These are phyloP conservation scores for Trachymyrmex septentrionalis DNA, from an alignment of 1,140 invertebrate species.

Conservation along the genomic window DNA sequence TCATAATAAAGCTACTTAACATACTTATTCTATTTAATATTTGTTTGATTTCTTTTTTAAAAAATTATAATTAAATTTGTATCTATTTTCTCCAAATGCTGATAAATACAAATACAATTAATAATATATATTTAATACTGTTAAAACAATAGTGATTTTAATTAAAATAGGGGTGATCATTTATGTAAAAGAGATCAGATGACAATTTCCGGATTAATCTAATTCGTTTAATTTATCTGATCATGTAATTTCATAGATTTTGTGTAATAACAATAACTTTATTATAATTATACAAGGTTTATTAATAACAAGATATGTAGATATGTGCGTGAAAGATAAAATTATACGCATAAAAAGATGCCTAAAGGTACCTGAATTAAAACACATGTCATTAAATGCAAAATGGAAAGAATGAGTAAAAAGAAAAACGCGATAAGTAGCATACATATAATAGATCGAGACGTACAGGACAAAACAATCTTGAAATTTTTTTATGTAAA, in stretches of 20 bases:
- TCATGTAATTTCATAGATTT: not conserved
- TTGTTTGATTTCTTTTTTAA: too few species aligned
- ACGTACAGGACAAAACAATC: not conserved
- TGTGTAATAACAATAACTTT: not conserved
- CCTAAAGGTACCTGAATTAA: not conserved
- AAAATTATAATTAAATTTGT: too few species aligned
- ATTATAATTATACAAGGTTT: not conserved
- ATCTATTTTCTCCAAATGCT: too few species aligned
- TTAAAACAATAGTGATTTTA: too few species aligned
- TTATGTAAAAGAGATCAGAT: too few species aligned
- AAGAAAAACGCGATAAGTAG: not conserved
- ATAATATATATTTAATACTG: too few species aligned
- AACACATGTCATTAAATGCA: not conserved
- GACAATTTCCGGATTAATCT: not conserved
- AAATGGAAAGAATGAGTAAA: not conserved
- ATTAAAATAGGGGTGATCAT: too few species aligned
- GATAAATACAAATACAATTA: too few species aligned
- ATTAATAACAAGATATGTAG: not conserved
- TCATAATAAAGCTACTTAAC: too few species aligned
- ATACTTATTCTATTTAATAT: too few species aligned
- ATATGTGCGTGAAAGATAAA: not conserved
- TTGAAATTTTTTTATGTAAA: not conserved
- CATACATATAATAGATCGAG: not conserved
- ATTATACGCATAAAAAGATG: not conserved
- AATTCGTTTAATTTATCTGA: not conserved